A percentile compares a stretch with the other conserved stretches of the same genome.
These are phyloP conservation scores for Peucedramus taeniatus DNA, from an alignment of 2,113 vertebrate genomes.

Conservation along the genomic window DNA sequence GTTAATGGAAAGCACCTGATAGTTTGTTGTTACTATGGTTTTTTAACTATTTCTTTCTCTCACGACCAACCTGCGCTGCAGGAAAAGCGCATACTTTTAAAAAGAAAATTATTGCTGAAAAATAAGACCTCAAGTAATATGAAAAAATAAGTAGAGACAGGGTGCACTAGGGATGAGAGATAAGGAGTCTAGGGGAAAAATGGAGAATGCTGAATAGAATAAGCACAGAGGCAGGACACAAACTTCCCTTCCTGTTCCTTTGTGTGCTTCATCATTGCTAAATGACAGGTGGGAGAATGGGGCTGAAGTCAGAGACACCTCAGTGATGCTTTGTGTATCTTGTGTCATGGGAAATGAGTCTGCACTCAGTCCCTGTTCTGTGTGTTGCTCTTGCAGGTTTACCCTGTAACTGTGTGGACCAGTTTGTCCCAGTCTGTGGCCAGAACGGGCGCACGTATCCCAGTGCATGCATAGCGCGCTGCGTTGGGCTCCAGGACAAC, in stretches of 20 bases:
- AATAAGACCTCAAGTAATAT: not conserved
- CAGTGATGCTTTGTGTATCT: not conserved
- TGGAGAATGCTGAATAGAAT: not conserved
- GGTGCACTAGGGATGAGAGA: not conserved
- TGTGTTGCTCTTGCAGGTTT: slow-evolving; percentile 75
- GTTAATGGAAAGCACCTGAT: not conserved
- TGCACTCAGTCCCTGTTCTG: not conserved
- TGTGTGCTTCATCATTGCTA: not conserved
- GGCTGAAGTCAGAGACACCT: not conserved
- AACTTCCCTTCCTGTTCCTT: not conserved
- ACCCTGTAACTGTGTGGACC: slow-evolving; percentile 91
- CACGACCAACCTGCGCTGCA: not conserved
- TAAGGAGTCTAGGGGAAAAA: not conserved
- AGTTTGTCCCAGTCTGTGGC: slow-evolving; percentile 93
- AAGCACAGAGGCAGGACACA: not conserved
- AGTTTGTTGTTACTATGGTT: not conserved
- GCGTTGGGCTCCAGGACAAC: slow-evolving; percentile 88
- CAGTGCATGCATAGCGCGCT: slow-evolving; percentile 92
- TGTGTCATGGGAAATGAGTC: not conserved
- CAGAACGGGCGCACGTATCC: slow-evolving; percentile 93
- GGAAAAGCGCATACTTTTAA: not conserved
- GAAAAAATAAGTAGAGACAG: not conserved
- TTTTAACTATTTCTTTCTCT: not conserved
- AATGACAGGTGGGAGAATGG: not conserved
- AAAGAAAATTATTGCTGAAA: not conserved